A percentile compares a stretch with the other conserved stretches of the same genome.
Evolutionary conservation across 1,140 invertebrate species (phyloP).

Genomic region (Eupeodes corollae): DNA sequence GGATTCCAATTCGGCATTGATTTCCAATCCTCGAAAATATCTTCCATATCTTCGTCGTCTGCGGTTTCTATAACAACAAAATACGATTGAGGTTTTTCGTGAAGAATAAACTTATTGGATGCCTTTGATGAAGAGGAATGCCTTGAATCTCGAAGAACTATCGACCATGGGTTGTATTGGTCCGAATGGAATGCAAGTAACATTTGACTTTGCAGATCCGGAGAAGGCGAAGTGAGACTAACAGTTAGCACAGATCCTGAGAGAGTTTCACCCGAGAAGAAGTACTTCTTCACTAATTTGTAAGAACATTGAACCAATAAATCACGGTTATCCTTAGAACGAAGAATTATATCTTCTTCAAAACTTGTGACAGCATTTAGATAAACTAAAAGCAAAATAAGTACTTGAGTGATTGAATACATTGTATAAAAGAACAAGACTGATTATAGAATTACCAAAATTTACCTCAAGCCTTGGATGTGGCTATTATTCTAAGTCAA

Average conservation of each 20-base stretch:
- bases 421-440: too few relatives aligned
- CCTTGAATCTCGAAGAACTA: slow-evolving; percentile 12
- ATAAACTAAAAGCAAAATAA: too few relatives aligned
- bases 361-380: too few relatives aligned
- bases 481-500: too few relatives aligned
- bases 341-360: too few relatives aligned
- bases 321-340: too few relatives aligned
- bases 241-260: slow-evolving; percentile 23
- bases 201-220: slow-evolving; percentile 14
- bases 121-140: not conserved
- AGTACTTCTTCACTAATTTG: slow-evolving; percentile 23
- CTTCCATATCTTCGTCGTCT: slow-evolving; percentile 26
- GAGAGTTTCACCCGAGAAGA: slow-evolving; percentile 18
- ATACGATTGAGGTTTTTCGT: slow-evolving; percentile 30
- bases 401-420: too few relatives aligned
- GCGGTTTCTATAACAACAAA: slow-evolving; percentile 23
- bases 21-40: slow-evolving; percentile 19
- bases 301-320: too few relatives aligned
- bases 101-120: slow-evolving; percentile 4
- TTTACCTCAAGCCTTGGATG: too few relatives aligned
- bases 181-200: slow-evolving; percentile 12
- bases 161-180: slow-evolving; percentile 13
- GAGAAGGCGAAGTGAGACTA: slow-evolving; percentile 13
- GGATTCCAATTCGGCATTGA: slow-evolving; percentile 30
- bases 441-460: too few relatives aligned